Evolutionary conservation across 2,797 vertebrate species (phyloP).

Genomic region (Poecilia velifera): DNA sequence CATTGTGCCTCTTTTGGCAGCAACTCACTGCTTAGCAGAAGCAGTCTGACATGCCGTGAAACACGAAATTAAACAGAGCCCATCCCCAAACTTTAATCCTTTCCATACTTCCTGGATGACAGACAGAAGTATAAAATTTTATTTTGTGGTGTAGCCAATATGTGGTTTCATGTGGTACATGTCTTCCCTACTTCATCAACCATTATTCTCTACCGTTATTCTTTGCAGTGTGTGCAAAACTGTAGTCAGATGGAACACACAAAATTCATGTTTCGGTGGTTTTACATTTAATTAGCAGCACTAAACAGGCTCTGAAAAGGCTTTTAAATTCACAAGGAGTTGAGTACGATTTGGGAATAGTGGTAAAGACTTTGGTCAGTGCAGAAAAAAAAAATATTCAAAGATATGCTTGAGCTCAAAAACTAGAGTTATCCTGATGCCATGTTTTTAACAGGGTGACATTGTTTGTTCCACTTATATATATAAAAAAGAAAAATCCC

Average conservation of each 20-base stretch:
- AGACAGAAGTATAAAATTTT: slow-evolving; percentile 42
- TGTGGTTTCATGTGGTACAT: not conserved
- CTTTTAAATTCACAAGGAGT: not conserved
- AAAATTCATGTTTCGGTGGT: not conserved
- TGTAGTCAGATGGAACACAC: not conserved
- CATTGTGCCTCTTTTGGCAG: not conserved
- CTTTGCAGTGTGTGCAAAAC: not conserved
- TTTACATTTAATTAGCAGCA: not conserved
- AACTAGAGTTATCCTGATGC: not conserved
- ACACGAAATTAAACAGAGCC: slow-evolving; percentile 56
- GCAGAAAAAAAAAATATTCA: not conserved
- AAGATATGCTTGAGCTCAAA: not conserved
- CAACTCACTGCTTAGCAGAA: not conserved
- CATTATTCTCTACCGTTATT: not conserved
- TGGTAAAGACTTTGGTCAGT: not conserved
- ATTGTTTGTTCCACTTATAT: no score
- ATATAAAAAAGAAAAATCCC: no score
- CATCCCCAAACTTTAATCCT: slow-evolving; percentile 33
- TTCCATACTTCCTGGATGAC: slow-evolving; percentile 34
- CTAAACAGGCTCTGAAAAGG: not conserved
- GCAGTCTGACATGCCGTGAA: slow-evolving; percentile 46
- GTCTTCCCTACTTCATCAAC: not conserved
- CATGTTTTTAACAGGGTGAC: not conserved
- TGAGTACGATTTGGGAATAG: not conserved
- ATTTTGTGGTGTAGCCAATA: not conserved